Evolutionary conservation across 2,113 vertebrate species (phyloP).

Genomic region (Aptenodytes forsteri): DNA sequence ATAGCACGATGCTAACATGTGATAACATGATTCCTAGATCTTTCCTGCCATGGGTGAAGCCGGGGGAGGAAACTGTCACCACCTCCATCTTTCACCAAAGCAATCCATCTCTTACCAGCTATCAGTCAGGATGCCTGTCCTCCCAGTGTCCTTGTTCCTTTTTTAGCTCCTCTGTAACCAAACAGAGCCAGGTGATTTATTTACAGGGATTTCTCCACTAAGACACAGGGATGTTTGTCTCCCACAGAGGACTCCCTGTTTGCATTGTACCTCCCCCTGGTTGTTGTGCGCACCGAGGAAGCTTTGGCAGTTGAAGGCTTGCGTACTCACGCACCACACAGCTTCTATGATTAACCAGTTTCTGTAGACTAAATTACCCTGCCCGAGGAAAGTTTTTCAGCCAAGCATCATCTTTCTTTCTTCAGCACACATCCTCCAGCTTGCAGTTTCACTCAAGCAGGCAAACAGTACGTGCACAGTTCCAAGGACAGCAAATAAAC

Average conservation of each 20-base stretch:
- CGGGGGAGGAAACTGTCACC: background rate
- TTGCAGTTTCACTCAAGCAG: background rate
- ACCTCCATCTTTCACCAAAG: background rate
- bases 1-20: fast-evolving
- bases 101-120: background rate
- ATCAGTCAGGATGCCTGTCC: background rate
- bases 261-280: background rate
- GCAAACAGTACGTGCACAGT: background rate
- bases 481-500: background rate
- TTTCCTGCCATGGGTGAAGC: background rate
- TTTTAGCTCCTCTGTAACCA: background rate
- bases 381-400: background rate
- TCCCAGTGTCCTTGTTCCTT: background rate
- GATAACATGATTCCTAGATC: background rate
- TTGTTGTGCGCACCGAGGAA: background rate
- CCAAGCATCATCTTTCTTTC: background rate
- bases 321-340: fast-evolving
- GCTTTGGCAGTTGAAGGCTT: background rate
- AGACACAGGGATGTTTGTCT: background rate
- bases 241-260: background rate
- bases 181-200: background rate
- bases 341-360: background rate
- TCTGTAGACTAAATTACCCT: background rate
- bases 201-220: background rate
- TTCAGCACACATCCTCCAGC: background rate